Evolutionary conservation across 2,113 vertebrate species (phyloP).

Genomic region (Perccottus glenii): DNA sequence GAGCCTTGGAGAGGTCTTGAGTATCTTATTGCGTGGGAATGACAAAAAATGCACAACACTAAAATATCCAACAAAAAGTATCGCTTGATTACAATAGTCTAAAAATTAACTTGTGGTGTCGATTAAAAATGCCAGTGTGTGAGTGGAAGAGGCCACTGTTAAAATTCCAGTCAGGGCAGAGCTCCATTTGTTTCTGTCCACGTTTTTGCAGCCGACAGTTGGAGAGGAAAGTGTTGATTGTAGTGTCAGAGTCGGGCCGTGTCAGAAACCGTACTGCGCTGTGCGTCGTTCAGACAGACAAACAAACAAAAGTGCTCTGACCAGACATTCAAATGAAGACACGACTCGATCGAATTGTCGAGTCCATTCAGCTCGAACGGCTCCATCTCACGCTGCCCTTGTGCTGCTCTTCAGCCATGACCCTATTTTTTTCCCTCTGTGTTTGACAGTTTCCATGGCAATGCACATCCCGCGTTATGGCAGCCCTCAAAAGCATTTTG

Average conservation of each 20-base stretch:
- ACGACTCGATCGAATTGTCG: not conserved
- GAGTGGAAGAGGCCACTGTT: no score
- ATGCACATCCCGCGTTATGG: conserved; percentile 22
- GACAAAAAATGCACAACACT: no score
- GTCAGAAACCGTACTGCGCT: conserved; percentile 18
- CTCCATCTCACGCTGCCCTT: conserved; percentile 7
- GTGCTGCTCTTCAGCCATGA: not conserved
- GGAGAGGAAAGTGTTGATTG: conserved; percentile 35
- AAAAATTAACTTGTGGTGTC: no score
- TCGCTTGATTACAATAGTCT: no score
- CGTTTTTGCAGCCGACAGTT: conserved; percentile 7
- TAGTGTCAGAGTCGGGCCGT: conserved; percentile 30
- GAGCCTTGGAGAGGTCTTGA: no score
- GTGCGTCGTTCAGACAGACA: not conserved
- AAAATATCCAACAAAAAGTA: no score
- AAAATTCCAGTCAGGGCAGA: conserved; percentile 23
- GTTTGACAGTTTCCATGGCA: conserved; percentile 64
- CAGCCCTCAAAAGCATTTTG: conserved; percentile 46
- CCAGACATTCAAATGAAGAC: conserved; percentile 15
- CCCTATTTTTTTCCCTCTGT: not conserved
- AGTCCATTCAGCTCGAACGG: conserved; percentile 15
- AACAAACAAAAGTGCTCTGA: conserved; percentile 29
- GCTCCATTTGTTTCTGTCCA: no score
- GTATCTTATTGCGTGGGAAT: no score
- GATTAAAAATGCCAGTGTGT: no score